phyloP scores from a whole-genome alignment of 2,888 invertebrate genomes.

The Drosophila falleni region DNA sequence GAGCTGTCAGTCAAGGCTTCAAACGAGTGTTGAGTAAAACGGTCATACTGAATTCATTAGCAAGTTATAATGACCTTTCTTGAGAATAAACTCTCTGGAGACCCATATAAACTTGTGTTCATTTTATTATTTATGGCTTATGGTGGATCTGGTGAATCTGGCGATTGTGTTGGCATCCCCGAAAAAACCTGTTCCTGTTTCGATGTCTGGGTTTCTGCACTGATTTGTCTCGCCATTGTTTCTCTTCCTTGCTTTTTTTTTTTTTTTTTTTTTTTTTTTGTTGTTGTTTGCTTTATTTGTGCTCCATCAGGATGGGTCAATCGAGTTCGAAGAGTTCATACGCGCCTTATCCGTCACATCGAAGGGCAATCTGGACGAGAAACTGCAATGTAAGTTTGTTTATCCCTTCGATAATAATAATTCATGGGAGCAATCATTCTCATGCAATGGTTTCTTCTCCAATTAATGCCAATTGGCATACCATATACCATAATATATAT shows the following conservation, averaged over 20 bases:
- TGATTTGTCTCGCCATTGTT: conserved; percentile 71
- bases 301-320: conserved; percentile 94
- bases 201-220: conserved; percentile 79
- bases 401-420: background rate
- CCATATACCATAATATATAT: background rate
- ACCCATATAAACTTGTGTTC: conserved; percentile 54
- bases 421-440: background rate
- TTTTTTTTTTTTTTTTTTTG: conserved; percentile 7
- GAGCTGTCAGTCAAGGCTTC: background rate
- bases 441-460: background rate
- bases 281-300: conserved; percentile 8
- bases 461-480: conserved; percentile 51
- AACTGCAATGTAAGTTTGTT: conserved; percentile 96
- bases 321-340: conserved; percentile 99
- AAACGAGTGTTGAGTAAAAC: conserved; percentile 3
- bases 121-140: conserved; percentile 62
- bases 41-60: conserved; percentile 24
- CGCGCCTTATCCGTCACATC: conserved; percentile 99
- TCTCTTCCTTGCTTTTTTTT: conserved; percentile 18
- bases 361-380: conserved; percentile 98
- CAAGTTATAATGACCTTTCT: conserved; percentile 11
- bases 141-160: conserved; percentile 2
- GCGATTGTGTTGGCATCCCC: conserved; percentile 20
- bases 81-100: conserved; percentile 13
- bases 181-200: conserved; percentile 45